Conservation (phyloP, 2,797 vertebrate genomes). For the Prionace glauca region DNA sequence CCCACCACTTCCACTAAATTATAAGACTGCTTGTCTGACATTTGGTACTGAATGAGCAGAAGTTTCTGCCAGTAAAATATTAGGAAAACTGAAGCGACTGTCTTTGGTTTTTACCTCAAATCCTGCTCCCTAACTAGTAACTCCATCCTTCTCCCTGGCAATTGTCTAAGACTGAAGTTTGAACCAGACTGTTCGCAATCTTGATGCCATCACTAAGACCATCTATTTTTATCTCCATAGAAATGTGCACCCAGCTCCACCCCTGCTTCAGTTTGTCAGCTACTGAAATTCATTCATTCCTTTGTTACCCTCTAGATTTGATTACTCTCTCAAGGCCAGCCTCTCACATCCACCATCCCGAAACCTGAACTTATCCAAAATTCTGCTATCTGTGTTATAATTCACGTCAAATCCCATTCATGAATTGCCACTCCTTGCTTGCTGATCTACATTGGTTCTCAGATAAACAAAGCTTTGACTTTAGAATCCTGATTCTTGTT, state of each 20-base stretch:
- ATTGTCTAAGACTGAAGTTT: neutral
- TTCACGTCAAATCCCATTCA: neutral
- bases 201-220: neutral
- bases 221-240: neutral
- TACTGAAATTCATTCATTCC: neutral
- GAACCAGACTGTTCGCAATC: no score
- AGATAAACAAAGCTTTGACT: neutral
- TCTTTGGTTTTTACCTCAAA: neutral
- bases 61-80: neutral
- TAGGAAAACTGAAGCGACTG: neutral
- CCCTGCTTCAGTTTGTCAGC: neutral
- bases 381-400: neutral
- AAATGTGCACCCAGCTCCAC: neutral
- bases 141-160: neutral
- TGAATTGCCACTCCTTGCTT: neutral
- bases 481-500: neutral
- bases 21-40: neutral
- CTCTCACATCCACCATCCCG: neutral
- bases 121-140: neutral
- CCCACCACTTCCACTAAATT: neutral
- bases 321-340: neutral
- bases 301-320: neutral
- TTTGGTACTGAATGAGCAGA: neutral
- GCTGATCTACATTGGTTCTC: neutral
- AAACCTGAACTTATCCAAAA: neutral